Conservation (phyloP, 1,140 invertebrate genomes). For the Heliconius congener region DNA sequence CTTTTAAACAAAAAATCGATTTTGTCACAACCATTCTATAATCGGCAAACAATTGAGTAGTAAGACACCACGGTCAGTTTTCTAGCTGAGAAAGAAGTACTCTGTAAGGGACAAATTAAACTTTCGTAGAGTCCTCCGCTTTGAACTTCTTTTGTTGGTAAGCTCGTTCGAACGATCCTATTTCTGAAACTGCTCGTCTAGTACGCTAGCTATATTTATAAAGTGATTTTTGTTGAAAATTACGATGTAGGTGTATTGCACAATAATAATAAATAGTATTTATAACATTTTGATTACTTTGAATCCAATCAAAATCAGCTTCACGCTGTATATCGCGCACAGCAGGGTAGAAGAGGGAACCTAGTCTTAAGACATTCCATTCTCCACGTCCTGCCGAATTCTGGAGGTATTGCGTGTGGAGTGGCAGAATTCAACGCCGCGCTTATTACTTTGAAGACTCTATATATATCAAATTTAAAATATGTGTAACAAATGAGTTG, state of each 20-base stretch:
- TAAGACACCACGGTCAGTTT: conserved; percentile 1
- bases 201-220: not conserved
- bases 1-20: not conserved
- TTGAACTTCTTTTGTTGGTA: conserved; percentile 4
- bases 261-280: no score
- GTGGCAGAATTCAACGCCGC: no score
- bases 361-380: no score
- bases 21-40: not conserved
- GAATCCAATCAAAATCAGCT: no score
- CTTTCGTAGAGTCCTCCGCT: not conserved
- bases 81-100: not conserved
- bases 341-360: no score
- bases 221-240: not conserved
- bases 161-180: not conserved
- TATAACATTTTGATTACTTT: no score
- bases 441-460: no score
- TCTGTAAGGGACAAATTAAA: conserved; percentile 8
- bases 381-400: no score
- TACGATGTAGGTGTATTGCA: not conserved
- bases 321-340: no score
- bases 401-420: no score
- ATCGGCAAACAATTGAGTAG: conserved; percentile 1
- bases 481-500: no score
- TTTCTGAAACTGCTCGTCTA: conserved; percentile 8
- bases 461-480: no score